These are phyloP conservation scores for Pseudotriccus pelzelni DNA, from an alignment of 2,797 vertebrate genomes.

Conservation along the genomic window DNA sequence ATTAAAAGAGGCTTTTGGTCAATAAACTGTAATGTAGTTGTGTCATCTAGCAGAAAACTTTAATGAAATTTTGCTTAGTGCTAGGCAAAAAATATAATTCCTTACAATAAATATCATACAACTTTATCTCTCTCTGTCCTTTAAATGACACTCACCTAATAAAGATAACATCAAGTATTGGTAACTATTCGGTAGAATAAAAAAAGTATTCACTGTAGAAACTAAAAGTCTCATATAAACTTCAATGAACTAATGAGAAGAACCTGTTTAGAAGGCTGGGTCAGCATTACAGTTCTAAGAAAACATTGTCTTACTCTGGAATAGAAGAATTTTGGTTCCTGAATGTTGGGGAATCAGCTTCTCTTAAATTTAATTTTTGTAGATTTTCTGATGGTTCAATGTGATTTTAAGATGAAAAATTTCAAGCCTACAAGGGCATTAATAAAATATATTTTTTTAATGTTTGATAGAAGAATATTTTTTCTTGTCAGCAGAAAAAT, in stretches of 20 bases:
- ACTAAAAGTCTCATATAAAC: neutral
- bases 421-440: conserved; percentile 29
- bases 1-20: neutral
- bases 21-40: neutral
- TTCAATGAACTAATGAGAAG: neutral
- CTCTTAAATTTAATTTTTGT: conserved; percentile 48
- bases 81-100: neutral
- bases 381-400: conserved; percentile 48
- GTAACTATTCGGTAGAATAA: neutral
- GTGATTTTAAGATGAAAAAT: conserved; percentile 56
- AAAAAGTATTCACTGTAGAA: neutral
- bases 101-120: neutral
- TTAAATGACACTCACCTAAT: neutral
- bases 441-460: conserved; percentile 55
- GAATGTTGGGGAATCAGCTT: neutral
- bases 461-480: conserved; percentile 14
- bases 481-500: conserved; percentile 23
- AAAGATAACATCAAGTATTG: neutral
- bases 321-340: conserved; percentile 16
- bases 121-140: neutral
- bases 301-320: neutral
- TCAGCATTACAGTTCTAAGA: neutral
- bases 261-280: neutral
- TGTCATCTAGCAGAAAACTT: neutral
- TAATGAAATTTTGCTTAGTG: neutral